Percentiles rank a stretch among this genome's conserved stretches.
Conservation (phyloP, 2,888 invertebrate species). For the Lepidochrysops patricia region DNA sequence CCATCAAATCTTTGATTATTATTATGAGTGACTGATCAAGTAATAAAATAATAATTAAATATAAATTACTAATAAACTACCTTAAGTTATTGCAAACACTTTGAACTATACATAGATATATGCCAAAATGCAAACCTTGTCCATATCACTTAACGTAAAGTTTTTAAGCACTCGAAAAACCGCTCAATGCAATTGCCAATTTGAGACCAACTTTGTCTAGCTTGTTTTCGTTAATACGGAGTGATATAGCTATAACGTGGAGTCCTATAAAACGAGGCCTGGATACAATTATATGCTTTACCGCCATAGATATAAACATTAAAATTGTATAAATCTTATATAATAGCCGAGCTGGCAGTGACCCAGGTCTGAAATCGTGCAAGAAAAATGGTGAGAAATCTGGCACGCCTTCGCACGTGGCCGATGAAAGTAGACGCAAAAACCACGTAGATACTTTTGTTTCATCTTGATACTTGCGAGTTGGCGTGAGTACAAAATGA, state of each 20-base stretch:
- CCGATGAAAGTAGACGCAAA: slow-evolving; percentile 21
- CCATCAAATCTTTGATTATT: no score
- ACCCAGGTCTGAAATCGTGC: slow-evolving; percentile 28
- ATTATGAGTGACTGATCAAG: no score
- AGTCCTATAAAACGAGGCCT: neutral
- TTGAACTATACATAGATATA: no score
- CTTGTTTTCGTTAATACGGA: slow-evolving; percentile 23
- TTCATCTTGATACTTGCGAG: slow-evolving; percentile 26
- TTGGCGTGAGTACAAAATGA: slow-evolving; percentile 25
- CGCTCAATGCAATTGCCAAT: slow-evolving; percentile 22
- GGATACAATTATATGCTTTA: slow-evolving; percentile 13
- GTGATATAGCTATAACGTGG: slow-evolving; percentile 15
- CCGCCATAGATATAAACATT: slow-evolving; percentile 13
- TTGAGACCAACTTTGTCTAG: slow-evolving; percentile 22
- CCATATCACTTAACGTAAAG: neutral
- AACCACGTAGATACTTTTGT: slow-evolving; percentile 29
- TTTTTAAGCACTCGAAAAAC: slow-evolving; percentile 17
- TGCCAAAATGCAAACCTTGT: neutral
- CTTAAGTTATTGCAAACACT: no score
- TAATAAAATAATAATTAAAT: no score
- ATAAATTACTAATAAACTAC: no score
- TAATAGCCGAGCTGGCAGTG: slow-evolving; percentile 31
- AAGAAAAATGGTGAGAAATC: slow-evolving; percentile 30
- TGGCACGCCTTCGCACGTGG: slow-evolving; percentile 25
- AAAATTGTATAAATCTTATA: slow-evolving; percentile 6